These are phyloP conservation scores for Chloromyia formosa DNA, from an alignment of 2,888 invertebrate species.

Conservation along the genomic window DNA sequence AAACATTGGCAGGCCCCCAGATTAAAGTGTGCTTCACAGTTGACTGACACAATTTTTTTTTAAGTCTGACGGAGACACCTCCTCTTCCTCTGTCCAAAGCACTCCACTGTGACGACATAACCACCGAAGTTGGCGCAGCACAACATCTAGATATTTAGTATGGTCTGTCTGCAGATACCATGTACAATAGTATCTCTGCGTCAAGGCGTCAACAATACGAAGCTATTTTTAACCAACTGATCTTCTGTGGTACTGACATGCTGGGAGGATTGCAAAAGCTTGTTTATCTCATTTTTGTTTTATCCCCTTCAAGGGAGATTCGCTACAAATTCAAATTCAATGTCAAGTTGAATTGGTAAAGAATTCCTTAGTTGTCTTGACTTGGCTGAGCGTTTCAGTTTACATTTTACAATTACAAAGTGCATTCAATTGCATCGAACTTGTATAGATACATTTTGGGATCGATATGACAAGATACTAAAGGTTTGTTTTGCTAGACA, in stretches of 20 bases:
- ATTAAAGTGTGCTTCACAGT: conserved; percentile 17
- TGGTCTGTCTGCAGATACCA: background rate
- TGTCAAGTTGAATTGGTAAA: conserved; percentile 15
- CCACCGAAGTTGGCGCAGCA: background rate
- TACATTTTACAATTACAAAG: too few species aligned
- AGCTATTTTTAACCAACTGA: conserved; percentile 28
- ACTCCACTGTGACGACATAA: conserved; percentile 19
- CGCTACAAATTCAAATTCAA: conserved; percentile 11
- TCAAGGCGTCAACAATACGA: background rate
- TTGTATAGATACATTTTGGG: too few species aligned
- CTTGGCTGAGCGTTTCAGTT: too few species aligned
- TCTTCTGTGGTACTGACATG: background rate
- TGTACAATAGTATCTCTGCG: background rate
- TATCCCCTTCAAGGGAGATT: background rate
- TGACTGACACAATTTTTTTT: conserved; percentile 7
- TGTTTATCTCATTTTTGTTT: background rate
- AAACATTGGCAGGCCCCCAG: conserved; percentile 21
- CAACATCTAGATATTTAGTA: background rate
- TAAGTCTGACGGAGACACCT: conserved; percentile 14
- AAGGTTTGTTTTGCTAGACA: too few species aligned
- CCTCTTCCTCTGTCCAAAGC: background rate
- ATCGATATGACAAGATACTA: too few species aligned
- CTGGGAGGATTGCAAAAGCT: conserved; percentile 6
- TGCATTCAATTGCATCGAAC: too few species aligned
- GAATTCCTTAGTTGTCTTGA: background rate